Evolutionary conservation across 2,888 invertebrate genomes (phyloP), one percentile per base, ranked within the genome.

Genomic region (Tromatobia lineatoria): DNA sequence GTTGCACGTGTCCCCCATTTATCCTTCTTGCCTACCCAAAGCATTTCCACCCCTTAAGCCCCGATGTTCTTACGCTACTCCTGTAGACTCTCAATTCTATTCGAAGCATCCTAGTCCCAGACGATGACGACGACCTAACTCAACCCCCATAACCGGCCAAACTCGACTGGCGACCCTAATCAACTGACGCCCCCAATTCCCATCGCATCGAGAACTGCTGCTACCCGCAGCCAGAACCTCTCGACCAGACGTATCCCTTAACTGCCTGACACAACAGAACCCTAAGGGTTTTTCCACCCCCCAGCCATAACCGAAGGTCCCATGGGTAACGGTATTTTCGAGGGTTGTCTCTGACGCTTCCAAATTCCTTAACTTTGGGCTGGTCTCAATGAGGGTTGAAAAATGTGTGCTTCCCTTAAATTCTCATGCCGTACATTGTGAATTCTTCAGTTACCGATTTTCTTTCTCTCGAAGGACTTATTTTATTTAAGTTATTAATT

Each of bases 111-210:
- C 47, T 25, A 47, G 61, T 45, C 57, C 59, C 54, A 25, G 25
- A 38, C 57, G 67, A 11, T 64, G 50, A 15, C 50, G 67, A 75
- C 84, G 81, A 84, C 84, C 83, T 84, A 34, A 81, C 81, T 50
- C 81, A 81, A 84, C 81, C 70, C 84, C 59, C 81, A 75, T 81
- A 52, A 61, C 78, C 64, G 29, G 50, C 69, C 45, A 50, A 69
- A 69, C 66, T 50, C 54, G 73, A 71, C 76, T 61, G 45, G 57
- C 71, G 78, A 61, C 84, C 84, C 81, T 78, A 75, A 84, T 78
- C 70, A 76, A 79, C 67, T 70, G 57, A 78, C 81, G 42, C 78
- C 54, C 81, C 52, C 50, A 66, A 76, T 82, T 86, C 83, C 73
- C 85, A 81, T 78, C 69, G 75, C 54, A 29, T 25, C 42, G 11